Evolutionary conservation across 23 tunicate genomes (phyloP).

Genomic region (Trididemnum clinides): DNA sequence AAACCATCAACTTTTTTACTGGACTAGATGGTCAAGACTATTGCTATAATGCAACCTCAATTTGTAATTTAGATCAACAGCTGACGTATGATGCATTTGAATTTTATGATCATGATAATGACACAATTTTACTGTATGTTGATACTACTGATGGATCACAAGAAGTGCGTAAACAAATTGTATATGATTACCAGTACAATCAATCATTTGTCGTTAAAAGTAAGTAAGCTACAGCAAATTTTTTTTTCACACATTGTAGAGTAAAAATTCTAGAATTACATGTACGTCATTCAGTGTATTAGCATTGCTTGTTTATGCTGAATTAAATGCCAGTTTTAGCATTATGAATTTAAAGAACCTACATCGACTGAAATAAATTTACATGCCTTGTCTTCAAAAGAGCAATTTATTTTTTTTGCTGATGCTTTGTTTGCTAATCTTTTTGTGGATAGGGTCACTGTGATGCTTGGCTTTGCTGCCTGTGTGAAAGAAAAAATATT

Average conservation of each 20-base stretch:
- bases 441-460: too few species aligned
- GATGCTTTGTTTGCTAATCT: too few species aligned
- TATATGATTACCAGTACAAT: slow-evolving; percentile 38
- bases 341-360: background rate
- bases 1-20: too few species aligned
- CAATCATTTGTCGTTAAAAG: slow-evolving; percentile 44
- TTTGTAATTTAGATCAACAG: slow-evolving; percentile 25
- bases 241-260: background rate
- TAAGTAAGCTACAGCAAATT: too few species aligned
- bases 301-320: background rate
- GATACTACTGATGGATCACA: background rate
- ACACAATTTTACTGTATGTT: slow-evolving; percentile 1
- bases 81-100: slow-evolving; percentile 40
- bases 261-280: background rate
- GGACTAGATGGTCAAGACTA: too few species aligned
- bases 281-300: background rate
- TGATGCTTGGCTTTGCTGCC: too few species aligned
- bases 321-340: background rate
- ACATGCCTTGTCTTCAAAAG: background rate
- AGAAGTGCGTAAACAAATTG: background rate
- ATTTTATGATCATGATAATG: slow-evolving; percentile 35
- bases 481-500: too few species aligned
- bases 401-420: too few species aligned
- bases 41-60: too few species aligned
- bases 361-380: background rate